Evolutionary conservation across 2,888 invertebrate species (phyloP), one percentile per base, ranked within the genome.

Genomic region (Cotesia congregata): DNA sequence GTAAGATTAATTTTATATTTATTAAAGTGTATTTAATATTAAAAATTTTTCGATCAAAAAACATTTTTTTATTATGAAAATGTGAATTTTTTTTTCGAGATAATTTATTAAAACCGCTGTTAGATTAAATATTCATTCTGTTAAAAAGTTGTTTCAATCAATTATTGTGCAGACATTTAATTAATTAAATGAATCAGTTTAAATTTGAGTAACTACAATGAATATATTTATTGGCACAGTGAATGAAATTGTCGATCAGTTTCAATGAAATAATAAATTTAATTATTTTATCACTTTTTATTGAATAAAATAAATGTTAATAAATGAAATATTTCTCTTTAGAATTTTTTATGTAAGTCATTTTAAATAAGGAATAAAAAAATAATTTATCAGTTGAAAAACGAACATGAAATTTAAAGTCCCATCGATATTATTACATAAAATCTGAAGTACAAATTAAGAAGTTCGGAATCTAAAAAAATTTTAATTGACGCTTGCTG

Each of bases 311-410:
- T 30, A 30, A 17, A 17, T 17, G 17, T 17, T 17, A 17, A 17
- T 17, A 17, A 30, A 30, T 30, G 30, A 30, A 30, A 30, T 30
- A 30, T 30, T 30, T 30, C 30, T 30, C 30, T 30, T 30, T 30
- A 3, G 3, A 30, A 30, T 30, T 30, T 30, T 30, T 30, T 3
- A 30, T 30, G 30, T 30, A 30, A 30, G 30, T 3, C 3, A 30
- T 30, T 30, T 30, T 2, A 30, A 30, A 30, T 59, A 59, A 59
- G n/a, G 2, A 59, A 59, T 59, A 67, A 73, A 20, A 50, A 39
- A 7, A 20, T 15, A 59, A 59, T 67, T 72, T 69, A 61, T 69
- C 65, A 65, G 61, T 39, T 62, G 30, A 39, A 40, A 71, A 78
- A 62, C 72, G 50, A 41, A 61, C 38, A 59, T 30, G 30, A 30